Conservation (phyloP, 1,140 invertebrate species). For the Sminthurides bifidus region DNA sequence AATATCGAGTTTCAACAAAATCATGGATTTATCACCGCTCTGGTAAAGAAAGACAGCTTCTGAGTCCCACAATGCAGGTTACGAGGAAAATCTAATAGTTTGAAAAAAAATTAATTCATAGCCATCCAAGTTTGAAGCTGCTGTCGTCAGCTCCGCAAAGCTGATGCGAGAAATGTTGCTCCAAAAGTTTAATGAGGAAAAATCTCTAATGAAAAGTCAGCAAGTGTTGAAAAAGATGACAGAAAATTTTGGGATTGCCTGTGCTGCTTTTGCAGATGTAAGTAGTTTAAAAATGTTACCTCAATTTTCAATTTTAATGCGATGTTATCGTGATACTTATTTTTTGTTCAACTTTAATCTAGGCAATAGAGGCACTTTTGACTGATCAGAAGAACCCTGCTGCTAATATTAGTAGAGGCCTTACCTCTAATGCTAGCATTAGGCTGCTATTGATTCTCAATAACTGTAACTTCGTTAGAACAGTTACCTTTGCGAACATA, state of each 20-base stretch:
- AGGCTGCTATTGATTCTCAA: slow-evolving; percentile 72
- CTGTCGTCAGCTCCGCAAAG: slow-evolving; percentile 69
- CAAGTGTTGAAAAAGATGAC: slow-evolving; percentile 17
- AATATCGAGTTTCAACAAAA: slow-evolving; percentile 67
- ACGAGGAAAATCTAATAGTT: not conserved
- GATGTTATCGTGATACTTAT: not conserved
- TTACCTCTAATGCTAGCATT: too few relatives aligned
- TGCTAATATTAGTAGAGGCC: too few relatives aligned
- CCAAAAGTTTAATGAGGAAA: slow-evolving; percentile 55
- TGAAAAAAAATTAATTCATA: slow-evolving; percentile 35
- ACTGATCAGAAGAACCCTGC: slow-evolving; percentile 2
- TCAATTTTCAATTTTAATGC: not conserved
- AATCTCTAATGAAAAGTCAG: slow-evolving; percentile 47
- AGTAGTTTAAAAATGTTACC: not conserved
- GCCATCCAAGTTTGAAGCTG: slow-evolving; percentile 72
- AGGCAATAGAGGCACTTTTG: not conserved
- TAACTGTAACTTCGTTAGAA: slow-evolving; percentile 74
- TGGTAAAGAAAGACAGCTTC: slow-evolving; percentile 44
- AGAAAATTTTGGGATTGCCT: slow-evolving; percentile 19
- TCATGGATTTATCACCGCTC: slow-evolving; percentile 65
- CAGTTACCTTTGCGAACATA: slow-evolving; percentile 58
- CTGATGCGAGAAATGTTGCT: slow-evolving; percentile 75
- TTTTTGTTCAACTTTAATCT: not conserved
- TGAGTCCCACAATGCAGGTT: not conserved
- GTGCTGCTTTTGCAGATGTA: slow-evolving; percentile 27